These are phyloP conservation scores for Sternotherus odoratus DNA, from an alignment of 2,797 vertebrate genomes.

Conservation along the genomic window DNA sequence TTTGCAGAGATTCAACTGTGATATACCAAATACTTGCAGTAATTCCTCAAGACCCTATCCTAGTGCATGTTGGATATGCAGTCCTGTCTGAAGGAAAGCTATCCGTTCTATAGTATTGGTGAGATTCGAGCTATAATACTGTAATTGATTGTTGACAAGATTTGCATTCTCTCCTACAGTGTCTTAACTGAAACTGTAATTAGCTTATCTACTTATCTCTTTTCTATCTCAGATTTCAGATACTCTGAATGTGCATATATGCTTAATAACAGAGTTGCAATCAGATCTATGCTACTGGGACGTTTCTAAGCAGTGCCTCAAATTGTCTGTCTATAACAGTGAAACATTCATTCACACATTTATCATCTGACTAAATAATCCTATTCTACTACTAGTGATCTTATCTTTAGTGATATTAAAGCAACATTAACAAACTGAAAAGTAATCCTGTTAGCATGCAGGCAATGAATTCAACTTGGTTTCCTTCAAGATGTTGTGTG, in stretches of 20 bases:
- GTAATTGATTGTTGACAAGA: not conserved
- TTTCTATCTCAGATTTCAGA: not conserved
- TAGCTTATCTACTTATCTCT: not conserved
- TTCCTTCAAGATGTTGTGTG: no score
- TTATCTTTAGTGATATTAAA: not conserved
- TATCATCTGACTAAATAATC: not conserved
- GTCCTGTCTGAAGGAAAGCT: not conserved
- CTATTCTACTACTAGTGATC: not conserved
- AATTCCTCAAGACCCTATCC: not conserved
- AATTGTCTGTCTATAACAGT: not conserved
- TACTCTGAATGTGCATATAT: rapidly evolving
- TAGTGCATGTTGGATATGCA: not conserved
- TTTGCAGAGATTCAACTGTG: not conserved
- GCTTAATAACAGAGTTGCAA: not conserved
- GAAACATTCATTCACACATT: not conserved
- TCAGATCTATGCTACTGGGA: not conserved
- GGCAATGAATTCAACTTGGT: not conserved
- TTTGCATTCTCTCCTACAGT: not conserved
- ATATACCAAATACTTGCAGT: not conserved
- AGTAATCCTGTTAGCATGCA: not conserved
- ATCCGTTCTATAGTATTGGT: not conserved
- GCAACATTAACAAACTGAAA: not conserved
- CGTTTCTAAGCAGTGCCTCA: not conserved
- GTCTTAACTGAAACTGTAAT: not conserved
- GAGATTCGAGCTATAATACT: not conserved